phyloP scores from a whole-genome alignment of 2,888 invertebrate genomes.

The Ellobium chinense region DNA sequence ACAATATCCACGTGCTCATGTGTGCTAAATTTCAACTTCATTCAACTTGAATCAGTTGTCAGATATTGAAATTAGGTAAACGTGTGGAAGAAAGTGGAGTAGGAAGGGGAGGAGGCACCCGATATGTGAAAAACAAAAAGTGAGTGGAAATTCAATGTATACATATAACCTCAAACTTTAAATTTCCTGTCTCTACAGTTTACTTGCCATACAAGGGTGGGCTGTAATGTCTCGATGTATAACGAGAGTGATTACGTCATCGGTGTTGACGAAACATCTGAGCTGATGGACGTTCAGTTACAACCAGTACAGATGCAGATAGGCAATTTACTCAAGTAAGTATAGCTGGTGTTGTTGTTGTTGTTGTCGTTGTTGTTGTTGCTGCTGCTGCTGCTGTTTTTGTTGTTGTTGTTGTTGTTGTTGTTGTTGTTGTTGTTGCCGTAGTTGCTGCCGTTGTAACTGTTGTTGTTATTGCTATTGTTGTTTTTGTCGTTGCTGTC shows the following conservation, averaged over 20 bases:
- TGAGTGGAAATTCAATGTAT: too few species aligned
- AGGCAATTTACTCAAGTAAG: slow-evolving; percentile 14
- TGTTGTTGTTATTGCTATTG: too few species aligned
- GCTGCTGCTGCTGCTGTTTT: neutral
- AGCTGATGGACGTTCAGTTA: neutral
- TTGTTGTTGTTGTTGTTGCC: too few species aligned
- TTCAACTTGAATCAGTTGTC: too few species aligned
- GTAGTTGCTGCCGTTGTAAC: too few species aligned
- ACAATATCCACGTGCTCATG: neutral
- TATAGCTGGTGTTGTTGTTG: neutral
- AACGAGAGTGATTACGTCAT: neutral
- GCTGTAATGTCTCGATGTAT: neutral
- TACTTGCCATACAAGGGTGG: neutral
- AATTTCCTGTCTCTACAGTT: neutral
- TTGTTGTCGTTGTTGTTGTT: neutral
- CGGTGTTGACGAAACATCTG: neutral
- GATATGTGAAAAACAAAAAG: too few species aligned
- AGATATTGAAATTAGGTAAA: too few species aligned
- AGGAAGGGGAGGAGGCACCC: too few species aligned
- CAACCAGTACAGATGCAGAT: slow-evolving; percentile 8
- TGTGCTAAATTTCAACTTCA: neutral
- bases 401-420: neutral
- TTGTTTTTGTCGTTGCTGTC: too few species aligned
- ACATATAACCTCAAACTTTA: neutral
- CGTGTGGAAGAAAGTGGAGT: too few species aligned